Percentiles rank a stretch among this genome's conserved stretches.
phyloP scores from a whole-genome alignment of 1,140 invertebrate genomes.

The Drosophila simulans region DNA sequence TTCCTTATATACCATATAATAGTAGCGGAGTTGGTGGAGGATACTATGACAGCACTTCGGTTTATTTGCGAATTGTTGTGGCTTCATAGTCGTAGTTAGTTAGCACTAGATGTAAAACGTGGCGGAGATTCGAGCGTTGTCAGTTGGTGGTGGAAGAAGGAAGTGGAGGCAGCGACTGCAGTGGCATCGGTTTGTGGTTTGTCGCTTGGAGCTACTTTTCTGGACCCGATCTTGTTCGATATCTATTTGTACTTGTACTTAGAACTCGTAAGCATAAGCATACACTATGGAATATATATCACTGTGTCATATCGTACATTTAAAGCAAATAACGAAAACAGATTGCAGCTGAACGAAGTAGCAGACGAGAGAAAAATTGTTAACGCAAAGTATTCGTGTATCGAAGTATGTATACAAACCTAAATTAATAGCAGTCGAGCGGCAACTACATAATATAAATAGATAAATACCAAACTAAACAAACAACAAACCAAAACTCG shows the following conservation, averaged over 20 bases:
- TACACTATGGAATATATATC: slow-evolving; percentile 78
- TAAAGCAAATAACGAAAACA: slow-evolving; percentile 63
- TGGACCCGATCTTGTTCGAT: slow-evolving; percentile 52
- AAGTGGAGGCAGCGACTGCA: slow-evolving; percentile 10
- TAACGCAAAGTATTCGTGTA: slow-evolving; percentile 62
- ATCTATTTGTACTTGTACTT: slow-evolving; percentile 71
- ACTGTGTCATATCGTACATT: slow-evolving; percentile 83
- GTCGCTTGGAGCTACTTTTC: slow-evolving; percentile 40
- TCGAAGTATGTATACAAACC: slow-evolving; percentile 48
- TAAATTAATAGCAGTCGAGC: slow-evolving; percentile 72
- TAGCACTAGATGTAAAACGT: slow-evolving; percentile 52
- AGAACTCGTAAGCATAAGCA: slow-evolving; percentile 56
- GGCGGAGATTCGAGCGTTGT: slow-evolving; percentile 11
- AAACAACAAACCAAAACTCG: slow-evolving; percentile 20
- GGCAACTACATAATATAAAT: slow-evolving; percentile 66
- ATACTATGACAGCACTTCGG: slow-evolving; percentile 31
- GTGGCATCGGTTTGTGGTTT: slow-evolving; percentile 24
- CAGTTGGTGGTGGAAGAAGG: slow-evolving; percentile 25
- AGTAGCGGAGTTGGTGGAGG: slow-evolving; percentile 12
- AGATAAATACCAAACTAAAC: slow-evolving; percentile 51
- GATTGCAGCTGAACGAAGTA: slow-evolving; percentile 27
- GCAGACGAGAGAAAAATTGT: slow-evolving; percentile 45
- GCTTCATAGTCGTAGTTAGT: slow-evolving; percentile 74
- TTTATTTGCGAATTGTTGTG: slow-evolving; percentile 75
- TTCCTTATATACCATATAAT: slow-evolving; percentile 25